Base-by-base conservation (phyloP, 2,113 vertebrate species). In the Nothocercus nigrocapillus region DNA sequence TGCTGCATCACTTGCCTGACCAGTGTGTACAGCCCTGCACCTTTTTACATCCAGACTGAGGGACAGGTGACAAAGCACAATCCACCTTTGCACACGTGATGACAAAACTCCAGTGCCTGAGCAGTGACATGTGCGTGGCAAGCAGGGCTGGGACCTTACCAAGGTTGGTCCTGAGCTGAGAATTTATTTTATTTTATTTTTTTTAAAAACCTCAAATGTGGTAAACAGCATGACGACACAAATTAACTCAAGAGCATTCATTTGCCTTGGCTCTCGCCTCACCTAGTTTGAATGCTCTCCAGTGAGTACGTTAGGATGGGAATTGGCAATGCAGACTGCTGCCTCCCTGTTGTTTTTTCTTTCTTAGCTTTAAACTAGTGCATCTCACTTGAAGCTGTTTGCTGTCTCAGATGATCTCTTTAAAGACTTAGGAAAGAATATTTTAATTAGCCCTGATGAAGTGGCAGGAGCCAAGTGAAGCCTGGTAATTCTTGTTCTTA, bases 381-480 rank as follows among this genome's bases (percentile, higher is more conserved):
- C 20, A 28, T 58, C 61, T 82, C 70, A 68, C n/a, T 56, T 70
- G 54, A 73, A 94, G 49, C 47, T 91, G 54, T 82, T 86, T 75
- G 78, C 76, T 74, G 74, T 83, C 87, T 86, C 25, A 89, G 28
- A 61, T 15, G 10, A 77, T 93, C 70, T 82, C 88, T 89, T 88
- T 69, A 89, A 91, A 63, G 75, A 83, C 93, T 80, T 51, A 36
- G 75, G 67, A 72, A 93, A 90, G 82, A 93, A 82, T 40, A 51
- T n/a, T 95, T 94, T 93, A 84, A 91, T 96, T 90, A 90, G 34
- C 59, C 67, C 45, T 47, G 56, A 76, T 93, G 66, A 95, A 89
- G 91, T 93, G 76, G 45, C 69, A 91, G 70, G 38, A 92, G 82
- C 76, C 86, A 78, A 87, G 38, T 62, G 82, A 95, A 94, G 64